These are phyloP conservation scores for Cosmia trapezina DNA, from an alignment of 2,888 invertebrate species.

Conservation along the genomic window DNA sequence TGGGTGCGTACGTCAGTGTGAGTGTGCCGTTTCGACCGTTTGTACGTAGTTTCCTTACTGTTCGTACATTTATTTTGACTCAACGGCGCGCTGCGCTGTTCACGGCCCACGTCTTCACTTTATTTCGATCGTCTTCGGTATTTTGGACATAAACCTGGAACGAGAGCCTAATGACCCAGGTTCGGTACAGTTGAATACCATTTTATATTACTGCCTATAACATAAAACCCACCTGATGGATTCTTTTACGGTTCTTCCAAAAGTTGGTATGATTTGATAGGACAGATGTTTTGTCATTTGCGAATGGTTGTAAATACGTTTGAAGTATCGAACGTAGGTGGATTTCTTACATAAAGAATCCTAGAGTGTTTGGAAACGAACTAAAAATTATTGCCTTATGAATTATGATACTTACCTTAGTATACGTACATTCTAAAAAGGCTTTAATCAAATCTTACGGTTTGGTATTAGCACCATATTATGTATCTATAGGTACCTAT, in stretches of 20 bases:
- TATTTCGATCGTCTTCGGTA: conserved; percentile 53
- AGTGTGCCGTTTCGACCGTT: too few relatives aligned
- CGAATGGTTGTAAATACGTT: conserved; percentile 14
- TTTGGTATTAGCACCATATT: background rate
- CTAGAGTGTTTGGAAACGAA: background rate
- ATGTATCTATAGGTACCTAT: background rate
- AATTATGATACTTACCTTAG: too few relatives aligned
- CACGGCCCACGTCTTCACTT: conserved; percentile 46
- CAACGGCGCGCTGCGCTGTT: background rate
- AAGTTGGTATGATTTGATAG: conserved; percentile 47
- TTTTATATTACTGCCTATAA: conserved; percentile 52
- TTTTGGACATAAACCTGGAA: conserved; percentile 51
- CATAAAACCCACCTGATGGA: conserved; percentile 61
- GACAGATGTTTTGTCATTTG: conserved; percentile 44
- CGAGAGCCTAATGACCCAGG: conserved; percentile 54
- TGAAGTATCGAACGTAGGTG: background rate
- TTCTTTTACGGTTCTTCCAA: conserved; percentile 50
- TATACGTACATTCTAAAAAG: background rate
- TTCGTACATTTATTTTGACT: too few relatives aligned
- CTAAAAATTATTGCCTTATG: background rate
- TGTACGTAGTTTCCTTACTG: too few relatives aligned
- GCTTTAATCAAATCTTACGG: background rate
- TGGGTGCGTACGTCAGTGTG: too few relatives aligned
- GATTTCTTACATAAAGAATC: background rate
- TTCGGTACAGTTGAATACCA: conserved; percentile 48